A percentile compares a stretch with the other conserved stretches of the same genome.
phyloP scores from a whole-genome alignment of 2,888 invertebrate genomes.

The Amphipoea lucens region DNA sequence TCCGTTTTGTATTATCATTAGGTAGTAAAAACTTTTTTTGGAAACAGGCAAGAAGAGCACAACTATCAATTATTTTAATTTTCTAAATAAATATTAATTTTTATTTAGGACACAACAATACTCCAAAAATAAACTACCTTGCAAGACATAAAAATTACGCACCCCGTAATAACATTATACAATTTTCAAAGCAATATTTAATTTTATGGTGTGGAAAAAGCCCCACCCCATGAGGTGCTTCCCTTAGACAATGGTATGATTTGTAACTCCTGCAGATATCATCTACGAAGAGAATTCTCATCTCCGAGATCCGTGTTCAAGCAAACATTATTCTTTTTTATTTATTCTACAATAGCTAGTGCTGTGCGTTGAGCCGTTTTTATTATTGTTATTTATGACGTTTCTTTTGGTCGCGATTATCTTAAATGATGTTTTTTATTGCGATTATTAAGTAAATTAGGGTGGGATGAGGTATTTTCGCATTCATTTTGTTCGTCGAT shows the following conservation, averaged over 20 bases:
- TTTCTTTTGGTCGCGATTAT: constrained; percentile 64
- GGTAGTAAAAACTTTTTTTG: not conserved
- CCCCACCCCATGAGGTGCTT: constrained; percentile 72
- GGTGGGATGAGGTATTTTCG: constrained; percentile 29
- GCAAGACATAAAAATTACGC: constrained; percentile 61
- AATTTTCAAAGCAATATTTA: constrained; percentile 81
- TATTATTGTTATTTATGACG: constrained; percentile 77
- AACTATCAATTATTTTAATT: too few relatives aligned
- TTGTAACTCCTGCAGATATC: constrained; percentile 81
- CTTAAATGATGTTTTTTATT: constrained; percentile 67
- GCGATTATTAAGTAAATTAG: constrained; percentile 66
- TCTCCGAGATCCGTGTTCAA: constrained; percentile 68
- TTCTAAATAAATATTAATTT: not conserved
- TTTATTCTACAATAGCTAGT: constrained; percentile 64
- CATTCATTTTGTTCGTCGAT: constrained; percentile 36
- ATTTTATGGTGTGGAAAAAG: constrained; percentile 88
- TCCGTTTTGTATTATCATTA: not conserved
- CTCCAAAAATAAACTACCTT: constrained; percentile 28
- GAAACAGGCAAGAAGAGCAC: not conserved
- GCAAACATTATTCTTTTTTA: constrained; percentile 73
- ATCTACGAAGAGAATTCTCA: constrained; percentile 76
- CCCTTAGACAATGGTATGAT: constrained; percentile 84
- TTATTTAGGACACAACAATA: not conserved
- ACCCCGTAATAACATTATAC: constrained; percentile 78
- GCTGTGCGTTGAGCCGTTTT: constrained; percentile 68